Evolutionary conservation across 30 jellyfish, hydroid and myxozoan species (phyloP).

Genomic region (Sanderia malayensis): DNA sequence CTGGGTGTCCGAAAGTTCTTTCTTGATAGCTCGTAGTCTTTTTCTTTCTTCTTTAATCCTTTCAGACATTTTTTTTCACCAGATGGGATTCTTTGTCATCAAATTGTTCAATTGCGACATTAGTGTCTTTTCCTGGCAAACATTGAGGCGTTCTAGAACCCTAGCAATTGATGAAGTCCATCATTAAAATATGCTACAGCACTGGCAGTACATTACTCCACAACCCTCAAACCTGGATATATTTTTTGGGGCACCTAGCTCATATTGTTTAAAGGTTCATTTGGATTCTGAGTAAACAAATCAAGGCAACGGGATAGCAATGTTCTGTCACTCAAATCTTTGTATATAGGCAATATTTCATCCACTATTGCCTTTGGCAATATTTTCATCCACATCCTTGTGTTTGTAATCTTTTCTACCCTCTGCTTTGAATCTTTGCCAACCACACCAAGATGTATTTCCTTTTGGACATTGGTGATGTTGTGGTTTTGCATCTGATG

Average conservation of each 20-base stretch:
- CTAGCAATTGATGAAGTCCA: background rate
- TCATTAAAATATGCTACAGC: background rate
- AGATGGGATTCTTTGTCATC: background rate
- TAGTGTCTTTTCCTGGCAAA: background rate
- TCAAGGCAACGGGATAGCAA: constrained; percentile 19
- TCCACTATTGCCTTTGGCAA: constrained; percentile 15
- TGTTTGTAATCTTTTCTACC: background rate
- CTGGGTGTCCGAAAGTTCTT: constrained; percentile 21
- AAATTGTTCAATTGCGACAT: background rate
- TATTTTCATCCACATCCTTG: background rate
- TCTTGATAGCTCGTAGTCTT: constrained; percentile 33
- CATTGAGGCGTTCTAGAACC: background rate
- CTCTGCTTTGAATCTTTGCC: constrained; percentile 42
- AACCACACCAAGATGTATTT: constrained; percentile 50
- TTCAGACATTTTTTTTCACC: background rate
- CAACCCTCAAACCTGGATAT: background rate
- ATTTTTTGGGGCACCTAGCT: constrained; percentile 12
- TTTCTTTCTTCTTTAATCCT: constrained; percentile 11
- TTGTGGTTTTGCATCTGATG: constrained; percentile 21
- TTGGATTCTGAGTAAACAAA: constrained; percentile 16
- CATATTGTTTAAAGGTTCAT: constrained; percentile 15
- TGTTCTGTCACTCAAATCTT: background rate
- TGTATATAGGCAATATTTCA: background rate
- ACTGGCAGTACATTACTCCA: background rate
- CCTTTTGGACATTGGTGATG: constrained; percentile 56